Base-by-base conservation (phyloP, 2,888 invertebrate species). In the Teleiodes luculella region DNA sequence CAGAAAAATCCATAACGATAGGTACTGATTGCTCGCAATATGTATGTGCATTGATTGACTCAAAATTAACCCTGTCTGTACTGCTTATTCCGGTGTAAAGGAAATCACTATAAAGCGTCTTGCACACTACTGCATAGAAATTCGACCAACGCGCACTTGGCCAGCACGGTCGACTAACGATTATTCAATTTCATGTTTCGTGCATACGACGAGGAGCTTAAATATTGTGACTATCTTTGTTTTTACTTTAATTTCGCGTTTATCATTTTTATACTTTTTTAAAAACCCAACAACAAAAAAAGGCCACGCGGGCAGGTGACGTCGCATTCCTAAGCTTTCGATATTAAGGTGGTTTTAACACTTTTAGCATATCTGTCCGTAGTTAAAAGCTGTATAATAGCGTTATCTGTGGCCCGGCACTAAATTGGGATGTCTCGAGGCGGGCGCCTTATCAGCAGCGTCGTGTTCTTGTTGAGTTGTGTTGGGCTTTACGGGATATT, bases 361-460 rank as follows among this genome's bases (percentile, higher is more conserved):
- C 85, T 86, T 86, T 88, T 88, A 86, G 84, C 85, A 86, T 86
- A 87, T 86, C 86, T 73, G 67, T 64, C 79, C 86, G 85, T 89
- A 89, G 88, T 89, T 89, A 88, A 88, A 88, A 89, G 88, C 88
- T 84, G 85, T 85, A 86, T 89, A 88, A 89, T 89, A 85, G 88
- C 82, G 84, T 88, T 89, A 89, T 89, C 89, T 83, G 68, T 60
- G 78, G 76, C 72, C 78, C 77, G 86, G 88, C 77, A 88, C 86
- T 88, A 88, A 88, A 89, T 89, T 89, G 87, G 89, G 87, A 88
- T 86, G 89, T 89, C 86, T 83, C 77, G 73, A 72, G 83, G 82
- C 76, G 75, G 70, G 68, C 58, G 67, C 79, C 88, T 89, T 88
- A 88, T 88, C 86, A 39, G 28, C 18, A n/a, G n/a, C 81, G 88